Evolutionary conservation across 2,888 invertebrate genomes (phyloP), one percentile per base, ranked within the genome.

Genomic region (Zelleria hepariella): DNA sequence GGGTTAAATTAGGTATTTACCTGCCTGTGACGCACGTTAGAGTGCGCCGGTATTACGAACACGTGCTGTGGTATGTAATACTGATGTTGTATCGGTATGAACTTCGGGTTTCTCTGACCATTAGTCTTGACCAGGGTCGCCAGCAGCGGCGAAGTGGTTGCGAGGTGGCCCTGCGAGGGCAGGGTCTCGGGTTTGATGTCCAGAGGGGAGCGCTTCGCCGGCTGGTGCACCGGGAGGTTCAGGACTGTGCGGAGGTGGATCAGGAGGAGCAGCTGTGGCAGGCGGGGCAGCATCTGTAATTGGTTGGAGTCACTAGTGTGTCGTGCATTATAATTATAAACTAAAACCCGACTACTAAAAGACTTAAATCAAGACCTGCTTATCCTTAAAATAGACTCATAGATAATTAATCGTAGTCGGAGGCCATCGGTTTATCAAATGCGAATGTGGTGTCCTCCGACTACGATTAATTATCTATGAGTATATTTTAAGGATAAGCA

Each of bases 11-110:
- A n/a, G 10, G 60, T 58, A 10, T 60, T 57, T 10, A 60, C 26
- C 21, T 57, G 47, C 20, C 58, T 57, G 25, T 60, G 60, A 24
- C 54, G 60, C 48, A 60, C 49, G 15, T 60, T 60, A 0, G 60
- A 60, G n/a, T n/a, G 53, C 23, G 53, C 53, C 5, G 53, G 53
- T 8, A 53, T 24, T 2, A 56, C 55, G 20, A 56, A 10, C 21
- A 56, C 20, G 5, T 32, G 55, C 7, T 26, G 55, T 20, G 55
- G 55, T 21, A 56, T 32, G 32, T 10, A 20, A 20, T 21, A 56
- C 23, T 32, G 26, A 25, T 55, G 55, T 20, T 55, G 55, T 6
- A 32, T 18, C 3, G 55, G 55, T 32, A 56, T 56, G 15, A 56
- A 56, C 53, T 49, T 49, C 49, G 49, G 49, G 7, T 5, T 8